Percentiles rank a stretch among this genome's conserved stretches.
Evolutionary conservation across 2,888 invertebrate species (phyloP).

Genomic region (Scelioninae gen. 1): DNA sequence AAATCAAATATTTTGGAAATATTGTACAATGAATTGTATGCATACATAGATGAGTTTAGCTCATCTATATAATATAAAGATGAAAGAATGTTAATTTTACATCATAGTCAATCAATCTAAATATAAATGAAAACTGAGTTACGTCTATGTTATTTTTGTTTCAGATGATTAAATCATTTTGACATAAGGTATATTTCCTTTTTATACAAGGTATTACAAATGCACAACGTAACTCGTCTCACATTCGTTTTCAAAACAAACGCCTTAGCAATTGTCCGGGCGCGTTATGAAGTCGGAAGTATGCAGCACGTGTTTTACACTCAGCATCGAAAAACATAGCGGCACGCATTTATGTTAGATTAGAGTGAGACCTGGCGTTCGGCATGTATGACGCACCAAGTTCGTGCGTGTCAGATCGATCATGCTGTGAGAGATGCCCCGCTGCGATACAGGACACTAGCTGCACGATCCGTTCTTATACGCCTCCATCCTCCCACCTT

Average conservation of each 20-base stretch:
- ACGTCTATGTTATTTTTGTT: too few relatives aligned
- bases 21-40: too few relatives aligned
- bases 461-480: constrained; percentile 68
- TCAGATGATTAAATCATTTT: constrained; percentile 3
- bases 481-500: constrained; percentile 65
- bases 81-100: too few relatives aligned
- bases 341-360: constrained; percentile 48
- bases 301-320: constrained; percentile 53
- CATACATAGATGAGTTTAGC: too few relatives aligned
- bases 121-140: too few relatives aligned
- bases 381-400: constrained; percentile 78
- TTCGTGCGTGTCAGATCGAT: constrained; percentile 83
- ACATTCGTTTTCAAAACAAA: constrained; percentile 44
- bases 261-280: constrained; percentile 28
- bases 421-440: constrained; percentile 78
- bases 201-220: constrained; percentile 22
- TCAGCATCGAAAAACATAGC: constrained; percentile 41
- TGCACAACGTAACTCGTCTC: constrained; percentile 28
- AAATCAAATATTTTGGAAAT: too few relatives aligned
- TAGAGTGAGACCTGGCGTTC: constrained; percentile 57
- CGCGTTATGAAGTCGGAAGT: constrained; percentile 43
- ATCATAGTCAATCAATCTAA: too few relatives aligned
- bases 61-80: too few relatives aligned
- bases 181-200: constrained; percentile 20
- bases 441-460: constrained; percentile 80